Base-by-base conservation (phyloP, 2,797 vertebrate genomes). In the Gephyroberyx darwinii region DNA sequence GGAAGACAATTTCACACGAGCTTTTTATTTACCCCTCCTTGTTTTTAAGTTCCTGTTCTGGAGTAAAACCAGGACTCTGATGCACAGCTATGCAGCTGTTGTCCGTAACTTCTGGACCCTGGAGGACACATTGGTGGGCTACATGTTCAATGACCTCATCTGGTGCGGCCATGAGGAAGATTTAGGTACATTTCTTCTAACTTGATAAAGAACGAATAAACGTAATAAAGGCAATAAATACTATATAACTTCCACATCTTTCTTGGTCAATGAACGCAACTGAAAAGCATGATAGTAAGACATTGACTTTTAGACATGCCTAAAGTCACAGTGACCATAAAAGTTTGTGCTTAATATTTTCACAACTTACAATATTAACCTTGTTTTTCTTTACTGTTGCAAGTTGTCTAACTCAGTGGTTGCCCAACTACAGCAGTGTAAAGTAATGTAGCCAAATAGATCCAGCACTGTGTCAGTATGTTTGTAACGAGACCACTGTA, bases 91-190 rank as follows among this genome's bases (percentile, higher is more conserved):
- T 10, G 71, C 88, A 2, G 86, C 91, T 0, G 78, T 90, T 8
- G 77, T 77, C 2, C 77, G 50, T n/a, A 53, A 81, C 43, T 90
- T 93, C 81, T 93, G 92, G 92, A 95, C 94, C 0, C 91, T 95
- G 61, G 94, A 94, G 75, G 89, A 94, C 87, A 95, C 93, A 0
- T 81, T 94, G 66, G 90, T 90, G 12, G 94, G 94, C 51, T 94
- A 92, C 82, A 88, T 95, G 91, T 95, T 95, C 78, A 94, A 94
- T 0, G 89, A 93, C 74, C 93, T 95, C 60, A 75, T 92, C 73
- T 95, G 94, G 94, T 95, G 94, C 57, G 88, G 93, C 47, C 91
- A 83, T 48, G 80, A 90, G 2, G 82, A 77, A 14, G 71, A 88
- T 12, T 77, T 77, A 14, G 93, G 93, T 94, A 77, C 19, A 41